phyloP scores from a whole-genome alignment of 2,888 invertebrate species.

The Macroteleia sp. region DNA sequence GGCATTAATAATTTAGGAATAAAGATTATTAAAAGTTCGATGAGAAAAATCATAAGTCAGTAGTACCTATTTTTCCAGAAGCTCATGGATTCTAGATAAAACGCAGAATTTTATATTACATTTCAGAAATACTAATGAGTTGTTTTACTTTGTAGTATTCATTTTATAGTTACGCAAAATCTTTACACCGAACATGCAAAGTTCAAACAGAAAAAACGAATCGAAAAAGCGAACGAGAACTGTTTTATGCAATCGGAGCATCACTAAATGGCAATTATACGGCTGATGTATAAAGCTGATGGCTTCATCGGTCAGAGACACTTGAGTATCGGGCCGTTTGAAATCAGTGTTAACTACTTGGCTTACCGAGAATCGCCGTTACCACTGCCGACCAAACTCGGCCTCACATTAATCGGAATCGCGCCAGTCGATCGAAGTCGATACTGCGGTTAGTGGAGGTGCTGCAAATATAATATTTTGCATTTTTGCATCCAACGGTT shows the following conservation, averaged over 20 bases:
- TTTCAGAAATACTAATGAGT: too few species aligned
- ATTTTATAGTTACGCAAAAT: background rate
- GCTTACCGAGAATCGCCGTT: conserved; percentile 67
- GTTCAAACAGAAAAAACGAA: conserved; percentile 1
- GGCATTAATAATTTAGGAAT: too few species aligned
- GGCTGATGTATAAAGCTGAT: conserved; percentile 65
- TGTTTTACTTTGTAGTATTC: background rate
- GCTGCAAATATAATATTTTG: conserved; percentile 35
- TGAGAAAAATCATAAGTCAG: too few species aligned
- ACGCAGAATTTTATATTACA: too few species aligned
- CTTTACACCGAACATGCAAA: background rate
- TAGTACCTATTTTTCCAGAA: too few species aligned
- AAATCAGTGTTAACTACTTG: conserved; percentile 68
- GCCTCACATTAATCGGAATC: conserved; percentile 63
- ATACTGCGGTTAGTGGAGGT: conserved; percentile 45
- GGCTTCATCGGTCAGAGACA: conserved; percentile 62
- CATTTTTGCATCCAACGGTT: conserved; percentile 27
- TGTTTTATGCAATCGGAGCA: conserved; percentile 48
- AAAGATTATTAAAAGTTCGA: too few species aligned
- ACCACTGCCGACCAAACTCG: conserved; percentile 61
- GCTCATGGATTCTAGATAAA: too few species aligned
- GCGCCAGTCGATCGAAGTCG: conserved; percentile 55
- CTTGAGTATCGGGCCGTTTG: conserved; percentile 57
- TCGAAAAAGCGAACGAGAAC: background rate
- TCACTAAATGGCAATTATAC: conserved; percentile 70